These are phyloP conservation scores for Rhinichthys osculus DNA, from an alignment of 2,797 vertebrate genomes.

Conservation along the genomic window DNA sequence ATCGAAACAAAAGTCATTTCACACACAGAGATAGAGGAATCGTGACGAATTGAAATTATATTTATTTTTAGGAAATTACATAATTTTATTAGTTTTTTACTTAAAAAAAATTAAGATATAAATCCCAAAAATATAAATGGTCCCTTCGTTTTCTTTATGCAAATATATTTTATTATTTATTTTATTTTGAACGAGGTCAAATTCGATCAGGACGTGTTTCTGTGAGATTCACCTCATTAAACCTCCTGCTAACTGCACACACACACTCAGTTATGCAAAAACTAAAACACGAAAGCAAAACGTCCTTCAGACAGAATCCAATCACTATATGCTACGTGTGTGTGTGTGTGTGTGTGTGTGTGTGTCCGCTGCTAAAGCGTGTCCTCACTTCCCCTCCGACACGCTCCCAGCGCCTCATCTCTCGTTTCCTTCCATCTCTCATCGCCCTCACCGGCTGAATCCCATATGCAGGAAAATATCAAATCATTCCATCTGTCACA, in stretches of 20 bases:
- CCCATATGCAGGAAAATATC: conserved; percentile 31
- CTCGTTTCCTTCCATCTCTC: conserved; percentile 14
- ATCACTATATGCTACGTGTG: not conserved
- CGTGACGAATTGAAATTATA: too few relatives aligned
- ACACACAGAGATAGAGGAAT: too few relatives aligned
- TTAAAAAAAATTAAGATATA: not conserved
- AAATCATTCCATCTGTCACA: conserved; percentile 36
- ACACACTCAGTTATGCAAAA: not conserved
- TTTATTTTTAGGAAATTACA: too few relatives aligned
- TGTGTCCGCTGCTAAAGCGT: not conserved
- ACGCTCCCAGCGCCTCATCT: conserved; percentile 4
- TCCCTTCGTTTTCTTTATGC: not conserved
- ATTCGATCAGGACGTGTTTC: not conserved
- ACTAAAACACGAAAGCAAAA: not conserved
- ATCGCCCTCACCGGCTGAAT: conserved; percentile 27
- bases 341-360: conserved; percentile 18
- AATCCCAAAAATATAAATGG: not conserved
- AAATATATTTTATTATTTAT: not conserved
- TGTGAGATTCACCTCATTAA: conserved; percentile 4
- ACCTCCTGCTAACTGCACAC: not conserved
- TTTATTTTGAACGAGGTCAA: not conserved
- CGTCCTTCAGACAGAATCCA: conserved; percentile 27
- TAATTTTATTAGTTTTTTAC: not conserved
- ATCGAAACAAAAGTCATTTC: too few relatives aligned
- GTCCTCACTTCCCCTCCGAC: conserved; percentile 33